Evolutionary conservation across 2,113 vertebrate species (phyloP).

Genomic region (Litocranius walleri): DNA sequence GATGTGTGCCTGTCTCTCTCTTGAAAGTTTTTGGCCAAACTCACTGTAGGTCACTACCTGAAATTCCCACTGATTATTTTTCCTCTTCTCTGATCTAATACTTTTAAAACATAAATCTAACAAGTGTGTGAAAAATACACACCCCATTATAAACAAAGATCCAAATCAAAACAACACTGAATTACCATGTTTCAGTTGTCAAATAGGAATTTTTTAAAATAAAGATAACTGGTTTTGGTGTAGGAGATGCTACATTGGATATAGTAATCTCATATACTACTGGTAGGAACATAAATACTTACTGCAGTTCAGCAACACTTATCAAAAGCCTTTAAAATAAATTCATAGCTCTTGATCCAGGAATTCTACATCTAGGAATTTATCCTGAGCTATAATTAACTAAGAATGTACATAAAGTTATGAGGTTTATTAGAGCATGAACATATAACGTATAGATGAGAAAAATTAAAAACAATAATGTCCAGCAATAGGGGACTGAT

Average conservation of each 20-base stretch:
- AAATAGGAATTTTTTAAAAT: conserved; percentile 28
- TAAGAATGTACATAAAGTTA: background rate
- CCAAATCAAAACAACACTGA: conserved; percentile 7
- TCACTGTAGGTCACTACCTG: background rate
- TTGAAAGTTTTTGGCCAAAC: background rate
- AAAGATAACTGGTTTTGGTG: background rate
- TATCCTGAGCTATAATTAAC: conserved; percentile 27
- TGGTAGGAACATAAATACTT: background rate
- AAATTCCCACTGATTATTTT: conserved; percentile 12
- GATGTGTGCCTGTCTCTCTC: background rate
- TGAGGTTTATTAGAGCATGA: background rate
- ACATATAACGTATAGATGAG: background rate
- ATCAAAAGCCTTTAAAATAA: conserved; percentile 37
- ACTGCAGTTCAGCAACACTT: background rate
- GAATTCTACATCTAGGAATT: conserved; percentile 22
- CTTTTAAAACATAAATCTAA: background rate
- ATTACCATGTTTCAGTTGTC: background rate
- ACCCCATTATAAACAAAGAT: conserved; percentile 3
- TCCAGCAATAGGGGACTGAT: background rate
- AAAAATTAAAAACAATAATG: conserved; percentile 14
- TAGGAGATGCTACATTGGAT: background rate
- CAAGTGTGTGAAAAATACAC: background rate
- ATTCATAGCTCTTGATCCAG: background rate
- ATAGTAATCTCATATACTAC: background rate
- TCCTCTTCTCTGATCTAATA: background rate